Conservation (phyloP, 2,888 invertebrate genomes). For the Gonocerus acuteangulatus region DNA sequence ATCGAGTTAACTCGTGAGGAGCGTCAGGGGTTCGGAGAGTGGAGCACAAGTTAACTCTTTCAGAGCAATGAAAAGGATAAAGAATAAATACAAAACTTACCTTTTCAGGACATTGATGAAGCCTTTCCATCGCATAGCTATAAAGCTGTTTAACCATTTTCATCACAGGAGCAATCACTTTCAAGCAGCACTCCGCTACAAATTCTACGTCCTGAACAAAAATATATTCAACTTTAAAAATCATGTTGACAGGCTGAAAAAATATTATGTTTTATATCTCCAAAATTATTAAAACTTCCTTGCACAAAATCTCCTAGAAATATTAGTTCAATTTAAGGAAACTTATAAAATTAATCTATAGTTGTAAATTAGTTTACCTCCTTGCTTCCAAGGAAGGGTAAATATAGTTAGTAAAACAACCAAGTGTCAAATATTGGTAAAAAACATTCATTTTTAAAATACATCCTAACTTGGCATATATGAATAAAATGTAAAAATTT, state of each 20-base stretch:
- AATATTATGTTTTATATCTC: not conserved
- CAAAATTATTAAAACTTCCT: not conserved
- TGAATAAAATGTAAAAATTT: too few relatives aligned
- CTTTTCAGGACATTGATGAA: conserved; percentile 33
- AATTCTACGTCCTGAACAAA: conserved; percentile 43
- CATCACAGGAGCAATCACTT: conserved; percentile 42
- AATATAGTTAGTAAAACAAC: too few relatives aligned
- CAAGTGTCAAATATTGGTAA: too few relatives aligned
- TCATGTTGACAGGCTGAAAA: not conserved
- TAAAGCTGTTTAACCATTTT: conserved; percentile 41
- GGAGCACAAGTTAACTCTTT: too few relatives aligned
- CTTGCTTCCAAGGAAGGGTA: too few relatives aligned
- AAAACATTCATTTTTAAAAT: too few relatives aligned
- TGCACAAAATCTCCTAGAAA: not conserved
- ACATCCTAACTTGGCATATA: too few relatives aligned
- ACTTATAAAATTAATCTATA: too few relatives aligned
- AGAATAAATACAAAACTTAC: not conserved
- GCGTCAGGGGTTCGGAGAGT: too few relatives aligned
- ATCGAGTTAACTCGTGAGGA: too few relatives aligned
- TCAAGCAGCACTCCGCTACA: conserved; percentile 46
- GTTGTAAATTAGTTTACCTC: too few relatives aligned
- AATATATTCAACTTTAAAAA: not conserved
- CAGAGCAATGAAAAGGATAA: too few relatives aligned
- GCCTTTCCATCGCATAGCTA: conserved; percentile 42
- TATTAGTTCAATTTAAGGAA: not conserved